Evolutionary conservation across 2,113 vertebrate species (phyloP), one percentile per base, ranked within the genome.

Genomic region (Onychorhynchus coronatus): DNA sequence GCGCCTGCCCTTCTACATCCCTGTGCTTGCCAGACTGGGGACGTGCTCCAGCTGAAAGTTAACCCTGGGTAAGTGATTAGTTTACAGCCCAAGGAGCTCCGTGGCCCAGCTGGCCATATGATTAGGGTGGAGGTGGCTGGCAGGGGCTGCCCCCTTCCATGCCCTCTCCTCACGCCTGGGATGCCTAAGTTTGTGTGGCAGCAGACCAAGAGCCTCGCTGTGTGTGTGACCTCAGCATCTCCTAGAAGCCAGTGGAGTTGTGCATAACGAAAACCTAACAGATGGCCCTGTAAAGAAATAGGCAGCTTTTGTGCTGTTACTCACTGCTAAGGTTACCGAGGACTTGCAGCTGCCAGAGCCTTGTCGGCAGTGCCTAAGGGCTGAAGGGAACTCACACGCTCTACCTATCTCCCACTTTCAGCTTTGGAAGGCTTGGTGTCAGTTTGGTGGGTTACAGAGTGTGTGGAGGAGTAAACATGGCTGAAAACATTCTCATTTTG

Each of bases 371-470:
- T 13, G 71, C 84, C 72, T 56, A 8, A 4, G 50, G 89, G 41
- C 70, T 20, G 65, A 9, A 24, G 41, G 62, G n/a, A 41, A 2
- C 47, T 42, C 0, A 0, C 30, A 3, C 0, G 0, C 6, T 49
- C n/a, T 88, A 31, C 28, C 19, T 5, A 3, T 41, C 59, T 53
- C 53, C 1, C 0, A 3, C 15, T 31, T 68, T 44, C n/a, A 25
- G 33, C 58, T 73, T 63, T 49, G 35, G 31, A 61, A 53, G 46
- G 33, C 37, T 83, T 21, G 25, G 15, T 20, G 22, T 11, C 11
- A 11, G 13, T 35, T 42, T 11, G 66, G 33, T 2, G 2, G 9
- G 28, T 53, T 75, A 90, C 41, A 27, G 75, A 66, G 53, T 15
- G 18, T 1, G 0, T 2, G 2, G 50, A 37, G 24, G 23, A 47